Evolutionary conservation across 2,888 invertebrate species (phyloP), one percentile per base, ranked within the genome.

Genomic region (Platycnemis pennipes): DNA sequence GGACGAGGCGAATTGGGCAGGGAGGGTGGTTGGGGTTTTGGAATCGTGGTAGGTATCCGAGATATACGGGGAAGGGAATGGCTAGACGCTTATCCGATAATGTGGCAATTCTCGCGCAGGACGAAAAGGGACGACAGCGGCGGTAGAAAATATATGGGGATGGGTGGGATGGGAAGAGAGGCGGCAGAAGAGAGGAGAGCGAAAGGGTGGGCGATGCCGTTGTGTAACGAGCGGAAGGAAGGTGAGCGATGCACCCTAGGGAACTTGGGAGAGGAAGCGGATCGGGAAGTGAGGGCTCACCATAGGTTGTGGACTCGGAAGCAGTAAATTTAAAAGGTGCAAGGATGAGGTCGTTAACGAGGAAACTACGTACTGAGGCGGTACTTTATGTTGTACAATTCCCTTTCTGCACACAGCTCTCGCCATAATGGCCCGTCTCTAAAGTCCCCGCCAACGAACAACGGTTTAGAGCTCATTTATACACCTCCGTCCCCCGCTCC

Each of bases 311-410:
- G 77, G 16, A 37, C 77, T 77, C 77, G 77, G 77, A 77, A 77
- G 37, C 77, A 77, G 77, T 77, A 77, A 77, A 77, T 77, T 37
- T 77, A 31, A 77, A 77, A 77, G 37, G 37, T 11, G 77, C 37
- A 37, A 77, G 77, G 77, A 77, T 31, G 77, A 11, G 77, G 77
- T 77, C 77, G 77, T 77, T 77, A 77, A 77, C 77, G 77, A 26
- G 77, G 31, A 77, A 77, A 77, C 77, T 77, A 31, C 77, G 37
- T 37, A 77, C 77, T 37, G 37, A 37, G 77, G 37, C 37, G 77
- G 77, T 77, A 77, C 77, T 77, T 77, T 77, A 77, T 77, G 37
- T 37, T 37, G 77, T 77, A 77, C 77, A 77, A 31, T 37, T 77
- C 77, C 37, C 77, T 37, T 16, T 37, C 13, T 26, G 16, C 77